Evolutionary conservation across 2,113 vertebrate genomes (phyloP), one percentile per base, ranked within the genome.

Genomic region (Callipepla californica): DNA sequence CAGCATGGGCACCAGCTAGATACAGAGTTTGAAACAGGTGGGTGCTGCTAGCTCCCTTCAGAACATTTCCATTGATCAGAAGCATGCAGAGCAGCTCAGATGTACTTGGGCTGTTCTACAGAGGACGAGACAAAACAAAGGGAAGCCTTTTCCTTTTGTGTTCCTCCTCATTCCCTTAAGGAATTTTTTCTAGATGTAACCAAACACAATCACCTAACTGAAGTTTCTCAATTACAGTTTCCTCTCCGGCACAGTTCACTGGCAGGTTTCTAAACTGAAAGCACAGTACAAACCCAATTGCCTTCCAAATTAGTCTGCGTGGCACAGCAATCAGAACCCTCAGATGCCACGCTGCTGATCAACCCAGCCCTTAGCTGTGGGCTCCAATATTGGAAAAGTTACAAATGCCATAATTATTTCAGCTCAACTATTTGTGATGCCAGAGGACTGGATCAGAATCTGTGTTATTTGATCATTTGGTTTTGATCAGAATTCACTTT

Each of bases 391-490:
- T 8, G 50, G 80, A 63, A 80, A 92, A 78, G 88, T 78, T 85
- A 74, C 89, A 65, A 84, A 89, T n/a, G 18, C 48, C 38, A 55
- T 83, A 67, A 96, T 95, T 94, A 96, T 59, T 62, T 78, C 58
- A 80, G 72, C 44, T 75, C 34, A 16, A 85, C 61, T 91, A 51
- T 69, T 85, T 75, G 53, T 89, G 63, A 92, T 66, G 87, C 59
- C 47, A 80, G 30, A 81, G 53, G 74, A 94, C 63, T 84, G 76
- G 69, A 44, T 97, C 88, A 61, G 94, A 92, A 95, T 63, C 51
- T 80, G 10, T 91, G 36, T 62, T 96, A 87, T 94, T 96, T 97
- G 81, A 97, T 97, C 81, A 67, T 82, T 97, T 92, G 25, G 6
- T 90, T 95, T 95, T 96, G 84, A 94, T 94, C 78, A 91, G 67